Base-by-base conservation (phyloP, 1,140 invertebrate species). In the Lepidurus apus region DNA sequence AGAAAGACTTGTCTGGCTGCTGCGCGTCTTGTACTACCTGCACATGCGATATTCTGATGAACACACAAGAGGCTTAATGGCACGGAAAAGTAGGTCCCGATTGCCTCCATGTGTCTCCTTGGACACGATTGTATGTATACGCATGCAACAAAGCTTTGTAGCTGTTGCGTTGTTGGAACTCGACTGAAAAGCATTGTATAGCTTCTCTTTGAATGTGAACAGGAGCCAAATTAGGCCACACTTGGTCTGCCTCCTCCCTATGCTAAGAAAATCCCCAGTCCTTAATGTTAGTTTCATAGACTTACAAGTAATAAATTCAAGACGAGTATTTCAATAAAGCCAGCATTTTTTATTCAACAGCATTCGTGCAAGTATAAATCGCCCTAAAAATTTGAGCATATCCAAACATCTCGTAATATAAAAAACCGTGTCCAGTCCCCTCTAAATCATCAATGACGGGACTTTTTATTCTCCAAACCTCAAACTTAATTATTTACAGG, bases 11-110 rank as follows among this genome's bases (percentile, higher is more conserved):
- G 34, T 34, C 2, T 34, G 34, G 34, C 34, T 34, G 34, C 34
- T 3, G 34, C n/a, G 17, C 6, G 45, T 47, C 13, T 17, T 65
- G 53, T 65, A 13, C 6, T 65, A 65, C 53, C 53, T 65, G 53
- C 53, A 65, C 53, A 65, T 65, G 53, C 21, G 53, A 65, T 21
- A 65, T 65, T 65, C 53, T 65, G 53, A 65, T 65, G 34, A 0
- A 65, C 53, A 65, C 53, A 65, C 53, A 65, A 65, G 53, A 65
- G 21, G 53, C 53, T 65, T 65, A n/a, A 65, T 65, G 53, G 53
- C 8, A 65, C 13, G n/a, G 53, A 65, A 65, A 65, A 21, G 53
- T 65, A 21, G 53, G 53, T 65, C 13, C 53, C 6, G 21, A n/a
- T 65, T 65, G 53, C 53, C 9, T 65, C 53, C 53, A 21, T 65